Evolutionary conservation across 2,113 vertebrate species (phyloP), one percentile per base, ranked within the genome.

Genomic region (Accipiter virgatus): DNA sequence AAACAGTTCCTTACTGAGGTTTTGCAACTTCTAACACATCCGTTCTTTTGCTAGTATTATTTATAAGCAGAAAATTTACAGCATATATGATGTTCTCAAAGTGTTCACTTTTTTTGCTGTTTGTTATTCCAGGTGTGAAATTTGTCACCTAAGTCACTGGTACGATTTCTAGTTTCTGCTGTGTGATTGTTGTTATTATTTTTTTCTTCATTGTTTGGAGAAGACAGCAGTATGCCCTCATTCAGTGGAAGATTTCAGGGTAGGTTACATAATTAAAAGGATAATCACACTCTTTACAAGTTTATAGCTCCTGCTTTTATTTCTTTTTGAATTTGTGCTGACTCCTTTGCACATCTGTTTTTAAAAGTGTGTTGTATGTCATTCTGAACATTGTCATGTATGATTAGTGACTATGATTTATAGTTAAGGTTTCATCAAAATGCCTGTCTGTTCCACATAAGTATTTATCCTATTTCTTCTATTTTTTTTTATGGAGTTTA

Each of bases 401-500:
- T 96, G 93, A 96, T 98, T 97, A 94, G 58, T 94, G 22, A 55
- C 70, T 94, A 85, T 96, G 94, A 79, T 65, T 94, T 93, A 84
- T 53, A 43, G 45, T 89, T 91, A 95, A 96, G 45, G 2, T 95
- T 96, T 97, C 89, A 96, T 97, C 72, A 91, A 94, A 98, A 95
- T 81, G 16, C 88, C 97, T 96, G 82, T 95, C 65, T 74, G n/a
- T 78, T 95, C 86, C 84, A 92, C 92, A 63, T 78, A 95, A 95
- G 42, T 95, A 82, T 96, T 97, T 95, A 77, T 66, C 42, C 56
- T 73, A 73, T 68, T 94, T 91, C 70, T 95, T 95, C 20, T 92
- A 14, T 77, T 88, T 91, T 88, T 91, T 71, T 90, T 94, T 88
- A 34, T 53, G 77, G 63, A 96, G 91, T 96, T 97, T 94, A 94